Base-by-base conservation (phyloP, 2,797 vertebrate genomes). In the Parotocinclus haroldoi region DNA sequence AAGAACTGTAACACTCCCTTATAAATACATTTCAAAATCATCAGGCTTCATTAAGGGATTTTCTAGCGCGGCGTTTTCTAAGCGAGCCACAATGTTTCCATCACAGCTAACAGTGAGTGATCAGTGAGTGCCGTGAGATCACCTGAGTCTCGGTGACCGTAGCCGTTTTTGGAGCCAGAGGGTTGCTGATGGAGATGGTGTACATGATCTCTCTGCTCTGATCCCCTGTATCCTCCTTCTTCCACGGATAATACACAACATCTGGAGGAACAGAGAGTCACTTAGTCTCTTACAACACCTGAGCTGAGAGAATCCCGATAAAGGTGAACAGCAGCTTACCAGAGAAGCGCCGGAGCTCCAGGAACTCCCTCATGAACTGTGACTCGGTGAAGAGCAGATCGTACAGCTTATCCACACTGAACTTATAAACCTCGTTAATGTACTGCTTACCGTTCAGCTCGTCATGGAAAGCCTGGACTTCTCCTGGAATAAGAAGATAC, bases 71-170 rank as follows among this genome's bases (percentile, higher is more conserved):
- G 27, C 27, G 27, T 27, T 27, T 27, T 27, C 27, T 27, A 2
- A 27, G 5, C 27, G 5, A 27, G 5, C 27, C 27, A 27, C 27
- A 5, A 27, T 27, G 27, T 27, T 27, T 27, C 27, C 27, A 5
- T 27, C 27, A 27, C 27, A 27, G 5, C 27, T 44, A 13, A 13
- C 12, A 3, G 42, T 4, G 1, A 14, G 7, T n/a, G n/a, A 7
- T 13, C 12, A 7, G 12, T 4, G 40, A 10, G 39, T 2, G 16
- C 9, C 4, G 13, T 4, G 8, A 50, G 50, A 80, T 17, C 69
- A 98, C 96, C 92, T 99, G 97, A 0, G 93, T 98, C 81, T 99
- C 97, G 1, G 93, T 94, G 86, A 96, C 96, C 0, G 95, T 95
- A 79, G 97, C 95, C n/a, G 94, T 96, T 89, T 99, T 99, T 13